Evolutionary conservation across 1,140 invertebrate species (phyloP).

Genomic region (Drosophila carrolli): DNA sequence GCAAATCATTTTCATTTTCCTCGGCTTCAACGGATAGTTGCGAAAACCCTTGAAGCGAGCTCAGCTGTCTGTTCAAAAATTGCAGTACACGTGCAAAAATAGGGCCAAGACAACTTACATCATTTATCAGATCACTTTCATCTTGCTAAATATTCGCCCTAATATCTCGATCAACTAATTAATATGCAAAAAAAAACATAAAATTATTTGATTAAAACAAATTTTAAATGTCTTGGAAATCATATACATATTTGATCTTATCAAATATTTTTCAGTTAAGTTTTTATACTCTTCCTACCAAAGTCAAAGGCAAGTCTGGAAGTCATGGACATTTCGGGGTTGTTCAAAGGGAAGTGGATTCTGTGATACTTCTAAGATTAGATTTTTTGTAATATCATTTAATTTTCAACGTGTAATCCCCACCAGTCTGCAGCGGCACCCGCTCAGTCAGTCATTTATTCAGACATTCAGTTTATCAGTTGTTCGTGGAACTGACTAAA

Average conservation of each 20-base stretch:
- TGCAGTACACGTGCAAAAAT: slow-evolving; percentile 21
- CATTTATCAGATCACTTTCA: neutral
- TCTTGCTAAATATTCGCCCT: neutral
- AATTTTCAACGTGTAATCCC: slow-evolving; percentile 14
- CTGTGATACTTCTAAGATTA: too few species aligned
- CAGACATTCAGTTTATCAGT: slow-evolving; percentile 21
- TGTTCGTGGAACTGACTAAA: slow-evolving; percentile 19
- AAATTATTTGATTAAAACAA: neutral
- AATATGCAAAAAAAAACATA: slow-evolving; percentile 3
- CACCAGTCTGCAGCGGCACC: slow-evolving; percentile 11
- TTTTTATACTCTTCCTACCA: too few species aligned
- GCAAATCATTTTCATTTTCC: slow-evolving; percentile 82
- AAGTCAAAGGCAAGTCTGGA: too few species aligned
- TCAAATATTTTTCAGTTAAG: neutral
- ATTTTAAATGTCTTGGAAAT: neutral
- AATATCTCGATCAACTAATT: neutral
- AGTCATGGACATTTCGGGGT: too few species aligned
- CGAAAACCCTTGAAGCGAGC: slow-evolving; percentile 70
- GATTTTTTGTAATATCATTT: too few species aligned
- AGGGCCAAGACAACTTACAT: neutral
- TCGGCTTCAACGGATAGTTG: slow-evolving; percentile 41
- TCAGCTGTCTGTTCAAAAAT: slow-evolving; percentile 45
- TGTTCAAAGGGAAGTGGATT: too few species aligned
- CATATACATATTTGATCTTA: slow-evolving; percentile 1
- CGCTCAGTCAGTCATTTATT: slow-evolving; percentile 9